phyloP scores from a whole-genome alignment of 2,797 vertebrate species.

The Oreonectes daqikongensis region DNA sequence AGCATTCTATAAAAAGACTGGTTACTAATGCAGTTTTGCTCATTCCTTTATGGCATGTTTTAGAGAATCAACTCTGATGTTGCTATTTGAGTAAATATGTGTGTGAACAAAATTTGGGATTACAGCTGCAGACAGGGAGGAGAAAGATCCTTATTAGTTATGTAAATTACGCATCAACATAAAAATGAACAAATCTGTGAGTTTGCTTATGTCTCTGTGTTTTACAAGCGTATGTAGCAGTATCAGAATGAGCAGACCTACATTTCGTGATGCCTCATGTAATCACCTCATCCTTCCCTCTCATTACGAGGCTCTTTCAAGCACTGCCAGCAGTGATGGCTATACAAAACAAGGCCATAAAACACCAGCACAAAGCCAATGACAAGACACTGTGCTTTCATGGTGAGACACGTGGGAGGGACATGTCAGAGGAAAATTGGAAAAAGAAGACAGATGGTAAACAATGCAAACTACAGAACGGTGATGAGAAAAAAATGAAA shows the following conservation, averaged over 20 bases:
- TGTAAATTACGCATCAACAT: not conserved
- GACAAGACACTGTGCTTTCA: slow-evolving; percentile 37
- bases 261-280: slow-evolving; percentile 28
- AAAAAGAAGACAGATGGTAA: slow-evolving; percentile 35
- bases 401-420: slow-evolving; percentile 22
- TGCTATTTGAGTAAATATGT: too few relatives aligned
- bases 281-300: slow-evolving; percentile 50
- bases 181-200: not conserved
- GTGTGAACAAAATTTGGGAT: not conserved
- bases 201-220: not conserved
- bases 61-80: not conserved
- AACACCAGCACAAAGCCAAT: slow-evolving; percentile 51
- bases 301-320: slow-evolving; percentile 39
- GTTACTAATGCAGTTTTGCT: too few relatives aligned
- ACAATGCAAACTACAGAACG: slow-evolving; percentile 24
- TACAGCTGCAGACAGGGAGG: not conserved
- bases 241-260: slow-evolving; percentile 32
- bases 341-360: slow-evolving; percentile 50
- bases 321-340: slow-evolving; percentile 30
- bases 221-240: not conserved
- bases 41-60: too few relatives aligned
- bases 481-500: slow-evolving; percentile 9
- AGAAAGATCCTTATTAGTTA: not conserved
- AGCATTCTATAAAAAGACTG: too few relatives aligned
- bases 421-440: slow-evolving; percentile 5